phyloP scores from a whole-genome alignment of 2,797 vertebrate genomes.

The Myiotriccus ornatus region DNA sequence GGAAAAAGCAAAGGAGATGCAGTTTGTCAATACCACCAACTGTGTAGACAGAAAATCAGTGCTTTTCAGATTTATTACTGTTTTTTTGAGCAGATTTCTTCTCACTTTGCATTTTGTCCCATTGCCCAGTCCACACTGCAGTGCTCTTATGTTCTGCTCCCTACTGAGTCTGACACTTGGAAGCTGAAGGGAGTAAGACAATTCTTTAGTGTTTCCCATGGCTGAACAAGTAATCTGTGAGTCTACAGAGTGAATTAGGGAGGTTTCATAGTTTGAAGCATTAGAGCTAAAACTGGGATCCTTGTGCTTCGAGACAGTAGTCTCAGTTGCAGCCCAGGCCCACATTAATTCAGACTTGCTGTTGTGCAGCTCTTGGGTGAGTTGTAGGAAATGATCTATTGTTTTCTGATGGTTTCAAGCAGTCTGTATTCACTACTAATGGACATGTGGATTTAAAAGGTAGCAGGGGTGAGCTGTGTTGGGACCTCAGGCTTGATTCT shows the following conservation, averaged over 20 bases:
- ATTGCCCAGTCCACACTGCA: accelerated
- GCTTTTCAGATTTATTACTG: constrained; percentile 5
- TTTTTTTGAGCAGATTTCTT: constrained; percentile 8
- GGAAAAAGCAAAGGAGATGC: not conserved
- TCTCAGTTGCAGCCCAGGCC: not conserved
- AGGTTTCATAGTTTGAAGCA: not conserved
- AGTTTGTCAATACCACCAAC: constrained; percentile 2
- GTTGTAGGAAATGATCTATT: not conserved
- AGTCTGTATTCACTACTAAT: not conserved
- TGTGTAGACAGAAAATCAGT: not conserved
- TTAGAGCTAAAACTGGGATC: not conserved
- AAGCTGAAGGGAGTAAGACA: not conserved
- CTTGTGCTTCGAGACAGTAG: not conserved
- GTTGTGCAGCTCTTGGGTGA: not conserved
- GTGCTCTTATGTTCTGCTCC: not conserved
- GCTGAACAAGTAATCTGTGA: not conserved
- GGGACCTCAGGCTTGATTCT: not conserved
- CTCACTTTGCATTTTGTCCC: not conserved
- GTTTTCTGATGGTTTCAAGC: not conserved
- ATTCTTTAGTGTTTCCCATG: not conserved
- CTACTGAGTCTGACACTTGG: not conserved
- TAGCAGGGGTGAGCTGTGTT: not conserved
- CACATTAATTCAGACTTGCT: not conserved
- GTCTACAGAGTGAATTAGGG: not conserved
- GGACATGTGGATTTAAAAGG: not conserved